Conservation (phyloP, 2,113 vertebrate species). For the Coptodon rendalli region DNA sequence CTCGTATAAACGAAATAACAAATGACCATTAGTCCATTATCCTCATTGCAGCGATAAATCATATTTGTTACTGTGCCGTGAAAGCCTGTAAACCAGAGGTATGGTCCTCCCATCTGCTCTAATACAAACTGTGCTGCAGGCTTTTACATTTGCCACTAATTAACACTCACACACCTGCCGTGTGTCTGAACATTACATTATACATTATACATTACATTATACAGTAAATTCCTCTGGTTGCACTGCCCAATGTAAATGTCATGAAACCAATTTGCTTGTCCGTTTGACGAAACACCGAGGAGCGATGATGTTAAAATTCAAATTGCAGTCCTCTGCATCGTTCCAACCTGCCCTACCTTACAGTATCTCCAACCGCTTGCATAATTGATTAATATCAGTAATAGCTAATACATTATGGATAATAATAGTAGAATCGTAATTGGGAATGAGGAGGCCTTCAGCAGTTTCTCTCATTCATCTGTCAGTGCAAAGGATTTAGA, state of each 20-base stretch:
- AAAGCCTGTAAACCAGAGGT: neutral
- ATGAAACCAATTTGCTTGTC: neutral
- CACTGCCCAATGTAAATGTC: constrained; percentile 30
- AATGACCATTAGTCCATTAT: neutral
- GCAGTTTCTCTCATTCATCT: neutral
- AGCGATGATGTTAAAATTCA: neutral
- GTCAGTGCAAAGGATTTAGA: neutral
- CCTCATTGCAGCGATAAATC: neutral
- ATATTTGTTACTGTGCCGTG: neutral
- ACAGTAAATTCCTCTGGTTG: neutral
- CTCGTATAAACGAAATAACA: neutral
- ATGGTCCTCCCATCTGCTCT: neutral
- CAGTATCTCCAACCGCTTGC: neutral
- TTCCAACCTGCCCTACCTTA: neutral
- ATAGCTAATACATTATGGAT: constrained; percentile 48
- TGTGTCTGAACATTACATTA: neutral
- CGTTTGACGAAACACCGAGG: neutral
- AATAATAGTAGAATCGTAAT: constrained; percentile 30
- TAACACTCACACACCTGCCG: neutral
- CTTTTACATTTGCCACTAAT: neutral
- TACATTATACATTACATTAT: too few species aligned
- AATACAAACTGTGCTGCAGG: neutral
- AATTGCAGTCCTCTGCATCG: neutral
- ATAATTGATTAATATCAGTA: constrained; percentile 42
- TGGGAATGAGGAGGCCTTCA: neutral